These are phyloP conservation scores for Brienomyrus longianalis DNA, from an alignment of 2,113 vertebrate species.

Conservation along the genomic window DNA sequence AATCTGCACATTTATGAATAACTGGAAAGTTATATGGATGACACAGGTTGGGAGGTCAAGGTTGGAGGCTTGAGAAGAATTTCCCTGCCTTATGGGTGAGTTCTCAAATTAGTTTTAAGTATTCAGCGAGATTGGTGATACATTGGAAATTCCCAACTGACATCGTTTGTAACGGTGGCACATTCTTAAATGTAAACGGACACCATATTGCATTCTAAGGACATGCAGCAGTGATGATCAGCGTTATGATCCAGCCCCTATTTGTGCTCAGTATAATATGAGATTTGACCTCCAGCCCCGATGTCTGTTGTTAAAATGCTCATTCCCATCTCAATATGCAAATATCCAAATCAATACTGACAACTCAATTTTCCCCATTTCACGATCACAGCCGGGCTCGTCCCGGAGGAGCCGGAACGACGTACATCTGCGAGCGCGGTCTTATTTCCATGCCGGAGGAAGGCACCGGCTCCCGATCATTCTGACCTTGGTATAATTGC, in stretches of 20 bases:
- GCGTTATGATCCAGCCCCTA: constrained; percentile 9
- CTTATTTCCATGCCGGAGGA: not conserved
- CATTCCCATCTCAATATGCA: constrained; percentile 46
- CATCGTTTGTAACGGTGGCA: not conserved
- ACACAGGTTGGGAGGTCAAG: not conserved
- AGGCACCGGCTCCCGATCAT: constrained; percentile 51
- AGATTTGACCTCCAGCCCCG: constrained; percentile 34
- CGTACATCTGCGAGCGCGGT: constrained; percentile 49
- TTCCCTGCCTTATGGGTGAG: not conserved
- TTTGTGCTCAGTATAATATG: constrained; percentile 31
- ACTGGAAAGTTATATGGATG: not conserved
- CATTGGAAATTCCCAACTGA: not conserved
- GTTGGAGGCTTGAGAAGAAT: not conserved
- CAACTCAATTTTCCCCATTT: constrained; percentile 59
- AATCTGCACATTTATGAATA: not conserved
- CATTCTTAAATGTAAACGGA: not conserved
- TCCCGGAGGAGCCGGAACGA: constrained; percentile 27
- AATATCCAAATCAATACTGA: constrained; percentile 56
- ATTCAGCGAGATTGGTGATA: not conserved
- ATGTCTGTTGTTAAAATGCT: constrained; percentile 44
- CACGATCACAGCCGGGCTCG: constrained; percentile 25
- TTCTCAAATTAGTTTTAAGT: not conserved
- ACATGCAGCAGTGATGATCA: not conserved
- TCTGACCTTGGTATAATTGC: constrained; percentile 66
- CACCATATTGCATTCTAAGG: not conserved